phyloP scores from a whole-genome alignment of 2,113 vertebrate genomes.

The Myrmecophaga tridactyla region DNA sequence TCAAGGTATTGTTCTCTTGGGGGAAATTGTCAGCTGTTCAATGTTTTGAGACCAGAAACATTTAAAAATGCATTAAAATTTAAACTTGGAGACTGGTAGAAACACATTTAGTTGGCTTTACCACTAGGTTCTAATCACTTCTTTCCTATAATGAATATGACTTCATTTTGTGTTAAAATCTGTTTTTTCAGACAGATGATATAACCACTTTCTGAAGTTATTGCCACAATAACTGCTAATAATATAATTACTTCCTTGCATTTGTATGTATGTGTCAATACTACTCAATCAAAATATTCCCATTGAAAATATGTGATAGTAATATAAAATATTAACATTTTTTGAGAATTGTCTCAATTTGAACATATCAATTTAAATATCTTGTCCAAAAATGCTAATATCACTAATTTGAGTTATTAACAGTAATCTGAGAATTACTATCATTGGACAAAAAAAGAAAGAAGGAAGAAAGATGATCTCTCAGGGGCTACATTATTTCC shows the following conservation, averaged over 20 bases:
- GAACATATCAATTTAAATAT: conserved; percentile 21
- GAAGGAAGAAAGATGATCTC: not conserved
- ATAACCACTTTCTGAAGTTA: conserved; percentile 67
- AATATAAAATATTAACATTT: conserved; percentile 51
- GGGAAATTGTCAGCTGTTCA: conserved; percentile 67
- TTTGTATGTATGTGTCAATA: conserved; percentile 51
- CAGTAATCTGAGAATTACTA: conserved; percentile 4
- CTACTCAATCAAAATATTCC: conserved; percentile 59
- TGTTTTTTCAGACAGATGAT: conserved; percentile 64
- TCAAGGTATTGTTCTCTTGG: conserved; percentile 70
- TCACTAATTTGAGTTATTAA: conserved; percentile 33
- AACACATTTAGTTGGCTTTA: conserved; percentile 64
- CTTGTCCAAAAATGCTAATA: conserved; percentile 32
- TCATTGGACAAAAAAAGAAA: not conserved
- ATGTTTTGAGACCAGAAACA: conserved; percentile 75
- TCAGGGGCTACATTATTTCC: not conserved
- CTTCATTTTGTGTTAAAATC: conserved; percentile 66
- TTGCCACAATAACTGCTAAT: conserved; percentile 62
- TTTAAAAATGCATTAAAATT: conserved; percentile 75
- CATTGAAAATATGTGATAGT: conserved; percentile 44
- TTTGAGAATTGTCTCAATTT: conserved; percentile 45
- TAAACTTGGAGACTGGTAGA: conserved; percentile 56
- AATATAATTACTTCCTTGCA: conserved; percentile 59
- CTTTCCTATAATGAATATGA: conserved; percentile 64
- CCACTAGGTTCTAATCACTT: conserved; percentile 52